These are phyloP conservation scores for Burhinus oedicnemus DNA, from an alignment of 2,113 vertebrate genomes.

Conservation along the genomic window DNA sequence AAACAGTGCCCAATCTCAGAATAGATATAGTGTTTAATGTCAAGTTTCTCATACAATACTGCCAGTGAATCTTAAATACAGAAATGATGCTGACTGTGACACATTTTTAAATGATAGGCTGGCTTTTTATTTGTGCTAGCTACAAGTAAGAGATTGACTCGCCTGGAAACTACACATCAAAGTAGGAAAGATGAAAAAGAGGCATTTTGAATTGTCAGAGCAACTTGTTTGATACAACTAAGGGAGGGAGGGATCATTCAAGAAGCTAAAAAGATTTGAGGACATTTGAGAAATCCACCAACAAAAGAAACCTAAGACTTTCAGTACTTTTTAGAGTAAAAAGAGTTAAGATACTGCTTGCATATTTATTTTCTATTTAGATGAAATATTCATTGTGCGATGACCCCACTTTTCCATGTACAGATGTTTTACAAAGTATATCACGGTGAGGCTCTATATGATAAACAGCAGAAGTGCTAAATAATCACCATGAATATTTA, in stretches of 20 bases:
- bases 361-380: not conserved
- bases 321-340: not conserved
- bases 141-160: not conserved
- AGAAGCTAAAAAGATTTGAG: not conserved
- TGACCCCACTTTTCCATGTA: not conserved
- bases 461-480: not conserved
- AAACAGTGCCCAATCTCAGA: not conserved
- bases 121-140: not conserved
- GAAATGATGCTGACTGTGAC: not conserved
- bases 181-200: not conserved
- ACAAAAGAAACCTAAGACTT: not conserved
- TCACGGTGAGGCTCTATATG: not conserved
- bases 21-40: not conserved
- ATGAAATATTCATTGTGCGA: not conserved
- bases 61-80: not conserved
- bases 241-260: not conserved
- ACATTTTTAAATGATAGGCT: not conserved
- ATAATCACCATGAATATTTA: conserved; percentile 7
- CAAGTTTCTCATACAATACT: not conserved
- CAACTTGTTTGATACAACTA: not conserved
- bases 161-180: not conserved
- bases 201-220: not conserved
- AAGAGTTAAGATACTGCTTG: not conserved
- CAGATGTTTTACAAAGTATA: not conserved
- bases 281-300: not conserved